A percentile compares a stretch with the other conserved stretches of the same genome.
Evolutionary conservation across 2,888 invertebrate species (phyloP).

Genomic region (Oscheius onirici): DNA sequence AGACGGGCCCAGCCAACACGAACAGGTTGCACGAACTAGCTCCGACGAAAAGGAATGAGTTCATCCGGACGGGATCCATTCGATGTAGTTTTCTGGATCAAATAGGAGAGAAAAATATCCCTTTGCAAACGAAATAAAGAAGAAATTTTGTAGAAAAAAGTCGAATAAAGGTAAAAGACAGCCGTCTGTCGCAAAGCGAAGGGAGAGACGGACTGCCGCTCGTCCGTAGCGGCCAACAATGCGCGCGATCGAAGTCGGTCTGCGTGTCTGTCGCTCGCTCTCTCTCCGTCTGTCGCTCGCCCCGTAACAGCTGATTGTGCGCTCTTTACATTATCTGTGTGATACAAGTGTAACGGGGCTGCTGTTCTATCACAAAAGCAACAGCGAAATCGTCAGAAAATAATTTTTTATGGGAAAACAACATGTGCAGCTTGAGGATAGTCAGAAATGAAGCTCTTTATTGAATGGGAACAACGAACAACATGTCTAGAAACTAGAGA

Average conservation of each 20-base stretch:
- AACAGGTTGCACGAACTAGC: conserved; percentile 32
- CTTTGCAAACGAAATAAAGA: background rate
- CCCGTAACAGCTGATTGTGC: conserved; percentile 32
- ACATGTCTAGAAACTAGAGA: background rate
- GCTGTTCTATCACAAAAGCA: too few species aligned
- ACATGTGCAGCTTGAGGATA: too few species aligned
- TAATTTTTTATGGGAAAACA: too few species aligned
- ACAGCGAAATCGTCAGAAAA: too few species aligned
- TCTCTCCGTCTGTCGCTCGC: conserved; percentile 16
- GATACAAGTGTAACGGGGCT: conserved; percentile 16
- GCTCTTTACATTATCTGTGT: conserved; percentile 14
- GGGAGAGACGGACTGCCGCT: conserved; percentile 27
- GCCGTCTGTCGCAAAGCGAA: conserved; percentile 1
- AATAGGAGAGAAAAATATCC: too few species aligned
- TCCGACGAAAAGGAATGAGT: background rate
- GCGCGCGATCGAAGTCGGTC: conserved; percentile 34
- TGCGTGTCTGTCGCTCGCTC: conserved; percentile 24
- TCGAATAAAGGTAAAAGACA: background rate
- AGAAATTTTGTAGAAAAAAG: background rate
- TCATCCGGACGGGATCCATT: background rate
- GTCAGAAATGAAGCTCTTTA: background rate
- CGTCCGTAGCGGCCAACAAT: conserved; percentile 32
- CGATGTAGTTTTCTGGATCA: background rate
- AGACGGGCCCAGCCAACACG: background rate
- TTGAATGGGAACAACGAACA: background rate